These are phyloP conservation scores for Escarpia spicata DNA, from an alignment of 2,888 invertebrate genomes.

Conservation along the genomic window DNA sequence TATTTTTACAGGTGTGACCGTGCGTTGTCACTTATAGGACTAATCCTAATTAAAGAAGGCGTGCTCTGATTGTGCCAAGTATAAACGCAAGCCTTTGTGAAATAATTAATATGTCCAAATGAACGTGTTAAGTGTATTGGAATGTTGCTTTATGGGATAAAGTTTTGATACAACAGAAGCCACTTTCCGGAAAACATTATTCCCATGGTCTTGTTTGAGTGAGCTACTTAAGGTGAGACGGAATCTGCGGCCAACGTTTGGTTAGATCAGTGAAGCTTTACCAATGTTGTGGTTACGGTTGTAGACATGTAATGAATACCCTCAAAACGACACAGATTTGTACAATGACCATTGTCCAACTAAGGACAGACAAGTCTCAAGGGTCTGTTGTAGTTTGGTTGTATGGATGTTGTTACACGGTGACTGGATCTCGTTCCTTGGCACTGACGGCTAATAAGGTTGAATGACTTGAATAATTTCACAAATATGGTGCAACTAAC, in stretches of 20 bases:
- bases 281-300: conserved; percentile 3
- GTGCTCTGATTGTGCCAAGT: background rate
- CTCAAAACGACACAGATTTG: background rate
- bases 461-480: background rate
- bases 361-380: background rate
- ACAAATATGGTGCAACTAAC: background rate
- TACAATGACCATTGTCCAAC: background rate
- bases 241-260: background rate
- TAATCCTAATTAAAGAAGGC: conserved; percentile 13
- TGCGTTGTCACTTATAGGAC: background rate
- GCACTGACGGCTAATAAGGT: background rate
- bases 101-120: conserved; percentile 1
- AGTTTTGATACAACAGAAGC: background rate
- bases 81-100: background rate
- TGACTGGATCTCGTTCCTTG: background rate
- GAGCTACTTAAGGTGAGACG: background rate
- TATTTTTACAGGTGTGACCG: conserved; percentile 16
- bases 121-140: background rate
- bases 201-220: background rate
- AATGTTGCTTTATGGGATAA: background rate
- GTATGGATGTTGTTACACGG: background rate
- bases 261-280: background rate
- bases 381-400: background rate
- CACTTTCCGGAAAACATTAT: background rate
- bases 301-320: background rate